Base-by-base conservation (phyloP, 2,797 vertebrate species). In the Sebastes matsubarae region DNA sequence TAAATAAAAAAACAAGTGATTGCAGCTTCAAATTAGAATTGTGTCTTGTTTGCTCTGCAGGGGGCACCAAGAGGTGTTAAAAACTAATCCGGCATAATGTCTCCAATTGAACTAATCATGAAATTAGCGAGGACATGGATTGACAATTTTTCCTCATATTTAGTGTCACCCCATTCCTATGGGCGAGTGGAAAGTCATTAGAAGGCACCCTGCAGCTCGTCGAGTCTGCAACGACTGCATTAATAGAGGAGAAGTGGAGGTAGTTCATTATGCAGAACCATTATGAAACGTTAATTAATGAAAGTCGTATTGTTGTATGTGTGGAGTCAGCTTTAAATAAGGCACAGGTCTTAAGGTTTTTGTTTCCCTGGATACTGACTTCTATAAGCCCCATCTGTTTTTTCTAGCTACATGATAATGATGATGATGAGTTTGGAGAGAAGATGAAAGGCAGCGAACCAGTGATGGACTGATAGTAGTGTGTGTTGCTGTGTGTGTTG, bases 91-190 rank as follows among this genome's bases (percentile, higher is more conserved):
- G 0, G 27, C 60, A 38, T 75, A 81, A 73, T 46, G 38, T 79
- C 46, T 71, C 65, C 64, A n/a, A 36, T 58, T 79, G 79, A 77
- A 65, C 38, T 69, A 78, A 88, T 87, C 54, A 64, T 27, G 72
- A 86, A 81, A 87, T 79, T 63, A 84, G 46, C 12, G 5, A 69
- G 80, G 81, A 73, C 30, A 50, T 68, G 85, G 86, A 90, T 86
- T 85, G 80, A 85, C 72, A 81, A 72, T 69, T 57, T 38, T 60
- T 36, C 54, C 68, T 87, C 72, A 61, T 72, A 75, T 72, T 78
- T 50, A 58, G 22, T 63, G 73, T 63, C 73, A 64, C 25, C 57
- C 12, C 5, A 8, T 16, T 75, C 42, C 71, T 46, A 1, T 32
- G 71, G 69, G 63, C 54, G 70, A 8, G 24, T 64, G n/a, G 46